Base-by-base conservation (phyloP, 2,888 invertebrate species). In the Nipponacmea schrenckii region DNA sequence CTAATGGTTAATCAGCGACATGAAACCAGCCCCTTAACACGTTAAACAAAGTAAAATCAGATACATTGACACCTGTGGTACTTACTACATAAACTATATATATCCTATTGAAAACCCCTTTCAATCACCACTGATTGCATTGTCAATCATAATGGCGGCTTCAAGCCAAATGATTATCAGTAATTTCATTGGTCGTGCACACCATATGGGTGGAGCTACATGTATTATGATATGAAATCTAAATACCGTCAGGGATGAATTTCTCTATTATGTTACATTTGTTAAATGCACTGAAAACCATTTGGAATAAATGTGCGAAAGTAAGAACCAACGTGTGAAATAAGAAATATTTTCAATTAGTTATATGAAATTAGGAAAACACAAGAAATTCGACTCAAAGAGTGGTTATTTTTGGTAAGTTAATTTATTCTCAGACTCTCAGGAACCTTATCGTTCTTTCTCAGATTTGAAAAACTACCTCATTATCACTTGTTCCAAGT, bases 181-280 rank as follows among this genome's bases (percentile, higher is more conserved):
- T 20, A 24, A 20, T 17, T 56, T 56, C 20, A 56, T 56, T 56
- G 56, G 56, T 56, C 5, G 10, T 14, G 56, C 24, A 0, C 12
- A 0, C 20, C 10, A 20, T 20, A 56, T 12, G 24, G 56, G 56
- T 24, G 56, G 56, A 56, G 56, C 56, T 20, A 56, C 12, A 20
- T 56, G n/a, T 56, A 56, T 56, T 56, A 56, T 56, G 56, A 56
- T 56, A 56, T 56, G 56, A 56, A 56, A 56, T 56, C 56, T 56
- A 56, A 24, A 56, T 56, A 10, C 20, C 24, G 56, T 56, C 56
- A 20, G 24, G 15, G 56, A 56, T 56, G 56, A 24, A 56, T 56
- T 56, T 20, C 56, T 56, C 24, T 56, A 56, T 56, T 56, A 24
- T 56, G 56, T 56, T 56, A 56, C 20, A 56, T 56, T 10, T 12